A percentile compares a stretch with the other conserved stretches of the same genome.
These are phyloP conservation scores for Prolemur simus DNA, from an alignment of 2,113 vertebrate species.

Conservation along the genomic window DNA sequence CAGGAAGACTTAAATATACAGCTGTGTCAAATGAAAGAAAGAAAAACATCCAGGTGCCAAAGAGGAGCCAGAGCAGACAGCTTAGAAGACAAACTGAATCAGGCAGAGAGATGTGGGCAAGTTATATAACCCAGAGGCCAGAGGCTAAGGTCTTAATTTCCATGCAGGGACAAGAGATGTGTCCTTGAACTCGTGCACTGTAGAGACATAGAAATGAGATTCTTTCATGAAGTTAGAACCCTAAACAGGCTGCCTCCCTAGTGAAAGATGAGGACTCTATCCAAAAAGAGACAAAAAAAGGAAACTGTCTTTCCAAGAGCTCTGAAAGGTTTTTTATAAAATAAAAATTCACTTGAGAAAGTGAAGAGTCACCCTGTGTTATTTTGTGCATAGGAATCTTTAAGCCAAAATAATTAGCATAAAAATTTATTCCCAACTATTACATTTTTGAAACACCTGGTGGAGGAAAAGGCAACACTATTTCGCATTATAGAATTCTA, in stretches of 20 bases:
- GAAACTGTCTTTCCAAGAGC: not conserved
- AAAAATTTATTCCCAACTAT: not conserved
- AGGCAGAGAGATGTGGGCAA: not conserved
- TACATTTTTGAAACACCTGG: not conserved
- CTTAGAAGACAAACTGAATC: not conserved
- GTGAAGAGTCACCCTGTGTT: not conserved
- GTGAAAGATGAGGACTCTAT: not conserved
- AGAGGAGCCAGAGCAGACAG: not conserved
- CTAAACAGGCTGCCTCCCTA: not conserved
- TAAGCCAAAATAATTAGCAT: not conserved
- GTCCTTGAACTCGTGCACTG: not conserved
- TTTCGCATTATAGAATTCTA: not conserved
- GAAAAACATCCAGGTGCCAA: not conserved
- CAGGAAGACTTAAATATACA: not conserved
- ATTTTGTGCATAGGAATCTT: not conserved
- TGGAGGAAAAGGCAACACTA: not conserved
- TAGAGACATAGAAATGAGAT: not conserved
- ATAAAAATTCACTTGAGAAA: constrained; percentile 3
- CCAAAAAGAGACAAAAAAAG: not conserved
- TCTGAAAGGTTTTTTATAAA: not conserved
- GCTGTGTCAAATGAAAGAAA: not conserved
- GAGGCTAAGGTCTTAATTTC: not conserved
- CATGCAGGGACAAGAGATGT: not conserved
- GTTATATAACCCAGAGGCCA: not conserved
- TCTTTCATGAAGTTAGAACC: not conserved